Percentiles rank a stretch among this genome's conserved stretches.
Evolutionary conservation across 1,140 invertebrate species (phyloP).

Genomic region (Zaprionus inermis): DNA sequence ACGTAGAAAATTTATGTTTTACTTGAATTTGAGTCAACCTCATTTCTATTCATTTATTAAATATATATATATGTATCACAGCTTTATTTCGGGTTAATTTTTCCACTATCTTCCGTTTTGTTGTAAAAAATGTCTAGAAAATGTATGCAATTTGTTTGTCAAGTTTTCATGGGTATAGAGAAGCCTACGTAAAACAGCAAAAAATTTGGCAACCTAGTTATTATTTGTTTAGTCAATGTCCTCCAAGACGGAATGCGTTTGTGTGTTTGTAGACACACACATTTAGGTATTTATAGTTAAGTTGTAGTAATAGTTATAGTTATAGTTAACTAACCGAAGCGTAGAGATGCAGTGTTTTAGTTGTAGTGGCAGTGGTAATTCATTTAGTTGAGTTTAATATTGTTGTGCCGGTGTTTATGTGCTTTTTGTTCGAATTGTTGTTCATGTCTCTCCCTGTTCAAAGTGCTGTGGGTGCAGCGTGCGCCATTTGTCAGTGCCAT

Average conservation of each 20-base stretch:
- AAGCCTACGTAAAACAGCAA: constrained; percentile 67
- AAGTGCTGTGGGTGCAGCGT: constrained; percentile 69
- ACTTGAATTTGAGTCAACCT: constrained; percentile 35
- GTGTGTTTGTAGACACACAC: constrained; percentile 46
- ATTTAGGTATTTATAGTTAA: constrained; percentile 61
- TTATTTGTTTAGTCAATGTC: constrained; percentile 66
- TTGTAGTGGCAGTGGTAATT: constrained; percentile 17
- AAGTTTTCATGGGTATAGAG: constrained; percentile 37
- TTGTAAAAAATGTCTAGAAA: constrained; percentile 73
- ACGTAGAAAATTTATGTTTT: constrained; percentile 50
- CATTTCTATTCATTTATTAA: constrained; percentile 67
- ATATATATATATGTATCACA: constrained; percentile 79
- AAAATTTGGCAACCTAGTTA: constrained; percentile 80
- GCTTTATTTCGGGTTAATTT: constrained; percentile 77
- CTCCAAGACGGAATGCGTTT: constrained; percentile 73
- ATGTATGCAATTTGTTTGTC: constrained; percentile 48
- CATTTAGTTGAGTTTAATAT: constrained; percentile 11
- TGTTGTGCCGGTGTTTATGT: no score
- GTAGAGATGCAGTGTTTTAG: constrained; percentile 57
- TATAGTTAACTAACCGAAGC: constrained; percentile 75
- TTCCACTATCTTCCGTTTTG: constrained; percentile 4
- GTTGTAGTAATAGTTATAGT: constrained; percentile 51
- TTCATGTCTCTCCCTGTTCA: constrained; percentile 27
- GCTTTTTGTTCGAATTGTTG: not conserved
- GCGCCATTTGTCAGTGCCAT: constrained; percentile 87